Conservation (phyloP, 2,797 vertebrate genomes). For the Anguilla obscura region DNA sequence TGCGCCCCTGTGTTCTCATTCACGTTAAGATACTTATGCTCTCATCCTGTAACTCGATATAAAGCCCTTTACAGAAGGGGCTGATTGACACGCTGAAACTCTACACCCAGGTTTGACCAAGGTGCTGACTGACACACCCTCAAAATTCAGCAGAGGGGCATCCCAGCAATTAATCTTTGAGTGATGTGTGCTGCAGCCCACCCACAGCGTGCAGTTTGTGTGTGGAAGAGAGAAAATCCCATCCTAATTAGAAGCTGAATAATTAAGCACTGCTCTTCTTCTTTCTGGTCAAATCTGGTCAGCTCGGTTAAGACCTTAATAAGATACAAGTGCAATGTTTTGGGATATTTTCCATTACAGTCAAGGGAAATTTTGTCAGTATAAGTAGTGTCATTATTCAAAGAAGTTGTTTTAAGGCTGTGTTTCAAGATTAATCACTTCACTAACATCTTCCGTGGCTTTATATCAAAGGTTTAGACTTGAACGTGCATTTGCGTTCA, state of each 20-base stretch:
- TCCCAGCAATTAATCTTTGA: background rate
- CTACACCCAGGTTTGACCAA: slow-evolving; percentile 1
- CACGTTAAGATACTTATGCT: background rate
- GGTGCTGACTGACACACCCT: slow-evolving; percentile 16
- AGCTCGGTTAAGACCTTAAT: background rate
- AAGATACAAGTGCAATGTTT: background rate
- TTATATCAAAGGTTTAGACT: background rate
- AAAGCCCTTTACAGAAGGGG: slow-evolving; percentile 1
- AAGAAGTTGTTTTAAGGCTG: background rate
- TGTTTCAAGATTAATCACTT: too few species aligned
- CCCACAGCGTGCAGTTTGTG: background rate
- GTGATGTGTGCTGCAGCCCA: slow-evolving; percentile 5
- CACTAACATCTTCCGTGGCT: background rate
- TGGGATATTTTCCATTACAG: background rate
- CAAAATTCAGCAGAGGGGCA: background rate
- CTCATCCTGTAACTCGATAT: slow-evolving; percentile 21
- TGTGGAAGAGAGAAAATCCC: background rate
- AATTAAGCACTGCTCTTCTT: background rate
- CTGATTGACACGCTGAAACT: slow-evolving; percentile 24
- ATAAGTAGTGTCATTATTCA: background rate
- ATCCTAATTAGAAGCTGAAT: background rate
- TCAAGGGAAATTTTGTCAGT: background rate
- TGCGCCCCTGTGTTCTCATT: background rate
- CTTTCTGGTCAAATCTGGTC: background rate
- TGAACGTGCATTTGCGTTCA: background rate